Conservation (phyloP, 2,888 invertebrate genomes). For the Mesochorus sp. region DNA sequence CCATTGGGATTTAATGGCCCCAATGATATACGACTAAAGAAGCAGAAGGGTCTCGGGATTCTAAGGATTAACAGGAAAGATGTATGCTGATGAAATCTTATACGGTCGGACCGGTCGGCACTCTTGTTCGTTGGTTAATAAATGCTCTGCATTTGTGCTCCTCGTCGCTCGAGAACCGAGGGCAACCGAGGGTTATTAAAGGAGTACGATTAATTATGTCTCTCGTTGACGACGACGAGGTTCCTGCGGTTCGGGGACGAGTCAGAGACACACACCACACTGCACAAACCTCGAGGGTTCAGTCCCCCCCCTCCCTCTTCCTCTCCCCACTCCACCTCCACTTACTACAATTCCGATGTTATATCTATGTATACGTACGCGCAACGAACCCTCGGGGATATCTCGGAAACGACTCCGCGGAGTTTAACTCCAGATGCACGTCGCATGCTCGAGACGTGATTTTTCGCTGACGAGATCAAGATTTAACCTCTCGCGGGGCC, state of each 20-base stretch:
- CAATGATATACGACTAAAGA: conserved; percentile 69
- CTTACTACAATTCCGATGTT: conserved; percentile 30
- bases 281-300: conserved; percentile 50
- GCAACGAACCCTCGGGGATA: conserved; percentile 48
- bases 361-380: conserved; percentile 5
- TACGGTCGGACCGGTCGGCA: conserved; percentile 71
- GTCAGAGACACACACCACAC: conserved; percentile 37
- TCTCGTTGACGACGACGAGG: conserved; percentile 59
- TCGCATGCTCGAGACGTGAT: conserved; percentile 56
- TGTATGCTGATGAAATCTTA: conserved; percentile 79
- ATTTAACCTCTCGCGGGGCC: conserved; percentile 66
- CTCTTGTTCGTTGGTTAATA: conserved; percentile 61
- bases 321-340: conserved; percentile 19
- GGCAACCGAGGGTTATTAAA: conserved; percentile 72
- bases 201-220: conserved; percentile 79
- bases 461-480: conserved; percentile 74
- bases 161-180: conserved; percentile 51
- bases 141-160: conserved; percentile 58
- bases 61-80: conserved; percentile 76
- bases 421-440: conserved; percentile 31
- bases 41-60: conserved; percentile 50
- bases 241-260: conserved; percentile 50
- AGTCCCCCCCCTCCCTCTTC: conserved; percentile 40
- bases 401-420: conserved; percentile 9
- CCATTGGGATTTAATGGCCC: conserved; percentile 74